Evolutionary conservation across 1,140 invertebrate species (phyloP).

Genomic region (Drosophila malerkotliana): DNA sequence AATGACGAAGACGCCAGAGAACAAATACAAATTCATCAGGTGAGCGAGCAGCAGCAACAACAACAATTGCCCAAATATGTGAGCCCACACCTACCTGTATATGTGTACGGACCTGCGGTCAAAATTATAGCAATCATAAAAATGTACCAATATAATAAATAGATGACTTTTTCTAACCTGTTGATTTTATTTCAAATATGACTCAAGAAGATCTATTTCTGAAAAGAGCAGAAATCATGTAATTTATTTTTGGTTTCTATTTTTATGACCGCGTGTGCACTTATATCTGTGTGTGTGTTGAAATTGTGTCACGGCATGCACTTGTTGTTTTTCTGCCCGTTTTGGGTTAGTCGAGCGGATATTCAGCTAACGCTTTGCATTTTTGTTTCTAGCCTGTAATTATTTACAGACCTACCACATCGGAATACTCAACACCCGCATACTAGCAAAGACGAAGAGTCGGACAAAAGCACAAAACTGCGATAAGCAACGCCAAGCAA

Average conservation of each 20-base stretch:
- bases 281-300: background rate
- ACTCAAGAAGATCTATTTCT: background rate
- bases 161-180: background rate
- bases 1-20: slow-evolving; percentile 49
- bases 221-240: background rate
- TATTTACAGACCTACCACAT: slow-evolving; percentile 29
- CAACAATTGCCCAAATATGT: slow-evolving; percentile 43
- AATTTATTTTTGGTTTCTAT: background rate
- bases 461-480: slow-evolving; percentile 58
- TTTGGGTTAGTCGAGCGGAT: slow-evolving; percentile 24
- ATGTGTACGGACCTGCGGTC: background rate
- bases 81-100: background rate
- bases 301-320: slow-evolving; percentile 43
- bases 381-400: slow-evolving; percentile 57
- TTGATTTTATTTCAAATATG: background rate
- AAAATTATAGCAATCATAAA: background rate
- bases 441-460: slow-evolving; percentile 13
- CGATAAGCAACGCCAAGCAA: slow-evolving; percentile 29
- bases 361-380: slow-evolving; percentile 36
- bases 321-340: slow-evolving; percentile 35
- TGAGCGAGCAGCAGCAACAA: slow-evolving; percentile 52
- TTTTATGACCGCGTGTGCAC: background rate
- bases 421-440: slow-evolving; percentile 59
- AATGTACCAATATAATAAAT: background rate
- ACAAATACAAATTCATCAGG: slow-evolving; percentile 56